These are phyloP conservation scores for Drosophila koepferae DNA, from an alignment of 2,888 invertebrate species.

Conservation along the genomic window DNA sequence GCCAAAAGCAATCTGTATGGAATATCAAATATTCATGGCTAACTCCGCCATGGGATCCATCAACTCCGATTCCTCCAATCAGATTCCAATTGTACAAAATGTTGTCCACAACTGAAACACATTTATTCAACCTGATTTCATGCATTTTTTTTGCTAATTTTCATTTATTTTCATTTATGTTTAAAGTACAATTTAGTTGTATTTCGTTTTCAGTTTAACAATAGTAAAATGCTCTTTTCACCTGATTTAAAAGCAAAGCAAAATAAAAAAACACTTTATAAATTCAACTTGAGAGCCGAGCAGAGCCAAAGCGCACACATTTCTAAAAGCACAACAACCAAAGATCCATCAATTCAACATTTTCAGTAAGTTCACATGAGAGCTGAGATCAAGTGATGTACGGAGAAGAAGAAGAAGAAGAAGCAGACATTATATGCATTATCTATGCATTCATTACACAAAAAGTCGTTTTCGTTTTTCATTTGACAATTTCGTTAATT, in stretches of 20 bases:
- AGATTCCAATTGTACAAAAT: slow-evolving; percentile 22
- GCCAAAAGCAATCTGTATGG: slow-evolving; percentile 1
- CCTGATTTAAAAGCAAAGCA: slow-evolving; percentile 21
- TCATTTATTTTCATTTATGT: not conserved
- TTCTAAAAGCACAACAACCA: slow-evolving; percentile 84
- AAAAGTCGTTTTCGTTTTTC: slow-evolving; percentile 59
- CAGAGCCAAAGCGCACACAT: slow-evolving; percentile 69
- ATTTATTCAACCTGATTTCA: not conserved
- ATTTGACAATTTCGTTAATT: slow-evolving; percentile 68
- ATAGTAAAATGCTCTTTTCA: slow-evolving; percentile 69
- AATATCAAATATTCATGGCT: slow-evolving; percentile 2
- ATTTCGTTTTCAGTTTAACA: slow-evolving; percentile 36
- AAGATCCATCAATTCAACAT: slow-evolving; percentile 67
- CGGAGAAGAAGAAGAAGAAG: slow-evolving; percentile 4
- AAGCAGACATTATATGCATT: slow-evolving; percentile 11
- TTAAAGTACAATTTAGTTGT: slow-evolving; percentile 20
- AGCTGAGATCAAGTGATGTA: slow-evolving; percentile 44
- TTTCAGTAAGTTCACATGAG: slow-evolving; percentile 52
- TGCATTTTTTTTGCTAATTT: not conserved
- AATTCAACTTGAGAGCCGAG: slow-evolving; percentile 60
- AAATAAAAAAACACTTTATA: slow-evolving; percentile 16
- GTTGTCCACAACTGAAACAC: slow-evolving; percentile 45
- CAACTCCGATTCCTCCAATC: not conserved
- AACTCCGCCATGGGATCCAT: not conserved
- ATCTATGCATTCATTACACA: slow-evolving; percentile 50